Evolutionary conservation across 2,113 vertebrate genomes (phyloP), one percentile per base, ranked within the genome.

Genomic region (Aplodontia rufa): DNA sequence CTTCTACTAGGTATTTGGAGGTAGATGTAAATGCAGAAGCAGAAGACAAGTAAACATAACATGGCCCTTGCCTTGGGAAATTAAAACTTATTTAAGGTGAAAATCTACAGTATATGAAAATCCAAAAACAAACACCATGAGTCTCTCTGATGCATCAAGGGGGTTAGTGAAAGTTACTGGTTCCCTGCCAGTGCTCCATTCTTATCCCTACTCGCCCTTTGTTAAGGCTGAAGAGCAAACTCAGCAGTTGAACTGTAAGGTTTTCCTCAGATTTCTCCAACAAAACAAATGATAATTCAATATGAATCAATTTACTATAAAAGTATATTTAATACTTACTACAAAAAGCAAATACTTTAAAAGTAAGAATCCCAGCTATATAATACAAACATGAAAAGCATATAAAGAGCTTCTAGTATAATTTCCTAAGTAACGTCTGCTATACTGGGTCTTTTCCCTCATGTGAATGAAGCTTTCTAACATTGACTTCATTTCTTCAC

Each of bases 141-240:
- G 14, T 14, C 10, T 82, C 20, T 16, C 75, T 8, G 3, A 11
- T 19, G 16, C 3, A 8, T 19, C 4, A 24, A 16, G 58, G 19
- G 74, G 37, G 26, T 45, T 1, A 3, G 19, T 32, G 14, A 53
- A 40, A 62, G 53, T 76, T 58, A 10, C 9, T 40, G 35, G 47
- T 1, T n/a, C 22, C 32, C 28, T 14, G 4, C 22, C 2, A 5
- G 8, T 5, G 2, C 8, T 28, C 30, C 32, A 26, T 22, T 6
- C 7, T 75, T 20, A 20, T 4, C 24, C 8, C 32, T 1, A 20
- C 40, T 30, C 17, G 13, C 12, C 42, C 62, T 83, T 35, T 53
- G 66, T 0, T 64, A 47, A 85, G 49, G 51, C 51, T 86, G 26
- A 28, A 68, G 22, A 64, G 10, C 37, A 91, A 80, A 88, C 20